Conservation (phyloP, 2,888 invertebrate genomes). For the Pedicia rivosa region DNA sequence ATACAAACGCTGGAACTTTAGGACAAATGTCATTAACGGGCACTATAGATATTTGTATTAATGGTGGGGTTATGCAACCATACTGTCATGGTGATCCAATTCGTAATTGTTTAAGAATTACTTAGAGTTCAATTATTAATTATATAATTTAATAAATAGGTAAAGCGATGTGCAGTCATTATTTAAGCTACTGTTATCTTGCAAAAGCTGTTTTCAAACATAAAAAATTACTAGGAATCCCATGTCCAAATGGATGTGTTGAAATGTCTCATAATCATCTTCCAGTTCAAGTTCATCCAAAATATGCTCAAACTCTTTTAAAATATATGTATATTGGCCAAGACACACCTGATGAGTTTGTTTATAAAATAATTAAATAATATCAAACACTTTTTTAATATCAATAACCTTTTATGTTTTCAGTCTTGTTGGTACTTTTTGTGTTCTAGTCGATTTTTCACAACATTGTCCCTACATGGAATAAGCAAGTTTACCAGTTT, state of each 20-base stretch:
- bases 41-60: conserved; percentile 60
- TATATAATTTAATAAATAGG: conserved; percentile 30
- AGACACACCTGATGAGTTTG: conserved; percentile 47
- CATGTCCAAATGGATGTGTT: conserved; percentile 43
- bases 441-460: conserved; percentile 44
- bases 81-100: conserved; percentile 43
- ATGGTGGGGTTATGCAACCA: conserved; percentile 54
- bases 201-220: conserved; percentile 46
- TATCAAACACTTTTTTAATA: background rate
- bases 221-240: conserved; percentile 41
- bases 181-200: conserved; percentile 59
- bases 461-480: conserved; percentile 50
- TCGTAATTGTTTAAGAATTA: background rate
- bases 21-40: conserved; percentile 52
- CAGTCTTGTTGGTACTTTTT: conserved; percentile 52
- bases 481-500: background rate
- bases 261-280: conserved; percentile 27
- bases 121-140: background rate
- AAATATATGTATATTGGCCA: conserved; percentile 37
- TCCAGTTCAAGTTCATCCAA: conserved; percentile 22
- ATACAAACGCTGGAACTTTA: conserved; percentile 59
- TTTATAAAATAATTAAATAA: background rate
- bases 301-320: background rate
- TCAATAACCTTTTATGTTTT: conserved; percentile 20
- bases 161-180: conserved; percentile 57